Evolutionary conservation across 2,888 invertebrate genomes (phyloP).

Genomic region (Hoplodrina ambigua): DNA sequence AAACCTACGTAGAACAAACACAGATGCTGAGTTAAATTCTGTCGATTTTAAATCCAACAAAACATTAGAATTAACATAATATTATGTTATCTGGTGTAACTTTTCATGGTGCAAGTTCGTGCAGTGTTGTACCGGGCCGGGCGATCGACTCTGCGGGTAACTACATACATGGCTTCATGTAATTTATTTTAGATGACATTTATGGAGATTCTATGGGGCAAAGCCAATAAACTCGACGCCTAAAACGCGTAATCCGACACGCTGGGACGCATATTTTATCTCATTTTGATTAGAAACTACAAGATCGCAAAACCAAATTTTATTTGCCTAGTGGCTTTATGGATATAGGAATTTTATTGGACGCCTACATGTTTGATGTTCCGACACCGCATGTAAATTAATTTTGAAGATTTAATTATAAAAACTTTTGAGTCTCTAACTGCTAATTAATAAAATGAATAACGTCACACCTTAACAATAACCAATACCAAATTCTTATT

Average conservation of each 20-base stretch:
- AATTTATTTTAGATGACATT: slow-evolving; percentile 86
- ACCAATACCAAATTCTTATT: neutral
- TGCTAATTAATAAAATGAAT: slow-evolving; percentile 8
- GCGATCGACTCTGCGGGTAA: slow-evolving; percentile 67
- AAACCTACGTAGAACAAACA: slow-evolving; percentile 40
- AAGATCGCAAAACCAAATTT: slow-evolving; percentile 70
- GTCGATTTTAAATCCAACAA: slow-evolving; percentile 66
- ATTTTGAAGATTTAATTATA: slow-evolving; percentile 11
- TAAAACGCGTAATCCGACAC: slow-evolving; percentile 75
- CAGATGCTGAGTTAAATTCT: slow-evolving; percentile 11
- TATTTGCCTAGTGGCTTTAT: slow-evolving; percentile 57
- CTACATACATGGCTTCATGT: slow-evolving; percentile 57
- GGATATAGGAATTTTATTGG: slow-evolving; percentile 49
- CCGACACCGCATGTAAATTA: slow-evolving; percentile 33
- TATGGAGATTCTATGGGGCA: slow-evolving; percentile 82
- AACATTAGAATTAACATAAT: slow-evolving; percentile 80
- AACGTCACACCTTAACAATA: slow-evolving; percentile 3
- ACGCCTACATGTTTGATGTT: slow-evolving; percentile 40
- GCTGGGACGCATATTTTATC: slow-evolving; percentile 68
- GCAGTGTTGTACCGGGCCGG: slow-evolving; percentile 63
- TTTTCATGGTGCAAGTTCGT: slow-evolving; percentile 60
- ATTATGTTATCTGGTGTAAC: slow-evolving; percentile 73
- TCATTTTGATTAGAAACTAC: slow-evolving; percentile 67
- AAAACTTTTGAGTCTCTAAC: neutral
- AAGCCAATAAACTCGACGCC: slow-evolving; percentile 79